Percentiles rank a stretch among this genome's conserved stretches.
These are phyloP conservation scores for Cotesia typhae DNA, from an alignment of 1,140 invertebrate species.

Conservation along the genomic window DNA sequence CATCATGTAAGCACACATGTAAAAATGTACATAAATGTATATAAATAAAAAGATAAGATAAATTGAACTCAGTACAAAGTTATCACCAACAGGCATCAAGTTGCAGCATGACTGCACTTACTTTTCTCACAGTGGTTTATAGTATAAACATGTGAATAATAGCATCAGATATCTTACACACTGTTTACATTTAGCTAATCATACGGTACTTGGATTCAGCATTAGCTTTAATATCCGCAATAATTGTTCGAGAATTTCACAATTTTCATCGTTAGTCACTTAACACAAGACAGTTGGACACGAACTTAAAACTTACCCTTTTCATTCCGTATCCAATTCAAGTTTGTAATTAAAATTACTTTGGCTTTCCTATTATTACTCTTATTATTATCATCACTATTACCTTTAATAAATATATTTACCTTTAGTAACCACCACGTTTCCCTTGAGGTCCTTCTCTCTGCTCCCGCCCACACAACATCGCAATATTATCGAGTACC, in stretches of 20 bases:
- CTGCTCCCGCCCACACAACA: background rate
- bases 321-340: constrained; percentile 23
- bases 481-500: constrained; percentile 13
- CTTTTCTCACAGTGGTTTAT: background rate
- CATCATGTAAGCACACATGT: too few species aligned
- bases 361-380: background rate
- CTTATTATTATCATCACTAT: background rate
- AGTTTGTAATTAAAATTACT: constrained; percentile 34
- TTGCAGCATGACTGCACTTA: background rate
- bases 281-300: constrained; percentile 38
- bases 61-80: too few species aligned
- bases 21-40: too few species aligned
- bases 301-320: constrained; percentile 6
- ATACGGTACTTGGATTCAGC: constrained; percentile 18
- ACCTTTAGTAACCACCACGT: constrained; percentile 7
- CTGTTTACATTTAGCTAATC: background rate
- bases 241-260: constrained; percentile 29
- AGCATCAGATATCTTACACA: constrained; percentile 12
- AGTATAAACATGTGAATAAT: background rate
- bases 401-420: constrained; percentile 7
- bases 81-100: background rate
- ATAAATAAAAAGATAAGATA: too few species aligned
- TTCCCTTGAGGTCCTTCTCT: constrained; percentile 14
- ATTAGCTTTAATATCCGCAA: constrained; percentile 17
- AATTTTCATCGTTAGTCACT: constrained; percentile 42